Base-by-base conservation (phyloP, 2,888 invertebrate species). In the Xanthorhoe spadicearia region DNA sequence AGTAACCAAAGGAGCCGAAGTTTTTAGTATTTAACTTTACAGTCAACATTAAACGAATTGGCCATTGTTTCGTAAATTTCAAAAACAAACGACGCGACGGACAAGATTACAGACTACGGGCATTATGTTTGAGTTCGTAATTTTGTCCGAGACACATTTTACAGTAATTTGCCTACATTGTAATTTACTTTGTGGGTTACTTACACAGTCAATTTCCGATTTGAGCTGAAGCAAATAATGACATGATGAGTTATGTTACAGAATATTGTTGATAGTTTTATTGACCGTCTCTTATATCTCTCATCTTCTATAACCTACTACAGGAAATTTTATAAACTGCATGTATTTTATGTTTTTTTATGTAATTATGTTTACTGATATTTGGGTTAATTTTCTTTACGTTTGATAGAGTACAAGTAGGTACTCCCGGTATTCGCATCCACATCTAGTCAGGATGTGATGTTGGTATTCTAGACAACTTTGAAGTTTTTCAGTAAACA, bases 171-270 rank as follows among this genome's bases (percentile, higher is more conserved):
- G 65, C 61, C 64, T 61, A 67, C 66, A 65, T 67, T 71, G 73
- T 65, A 76, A 75, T 79, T 77, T 73, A 61, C 63, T 68, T 71
- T 69, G 72, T 73, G 73, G 72, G 74, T 79, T 74, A 77, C 77
- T 80, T 78, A 79, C 71, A 78, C 77, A 77, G 74, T 74, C 76
- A 75, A 83, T 84, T 81, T 77, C 60, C 74, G 70, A 80, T 82
- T 81, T 69, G 65, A 66, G 58, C 61, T 77, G 75, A 79, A 78
- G 72, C 76, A 81, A 81, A 80, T 84, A 79, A 84, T 81, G 50
- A 49, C 13, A 55, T 43, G 17, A 51, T 56, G 48, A 4, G 3
- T 43, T 13, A 13, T 43, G 10, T 13, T 43, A 13, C 13, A 13
- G 4, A 43, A 43, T 38, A 10, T 38, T 3, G 38, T 38, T 10